Conservation (phyloP, 2,797 vertebrate genomes). For the Paramormyrops hopkinsi region DNA sequence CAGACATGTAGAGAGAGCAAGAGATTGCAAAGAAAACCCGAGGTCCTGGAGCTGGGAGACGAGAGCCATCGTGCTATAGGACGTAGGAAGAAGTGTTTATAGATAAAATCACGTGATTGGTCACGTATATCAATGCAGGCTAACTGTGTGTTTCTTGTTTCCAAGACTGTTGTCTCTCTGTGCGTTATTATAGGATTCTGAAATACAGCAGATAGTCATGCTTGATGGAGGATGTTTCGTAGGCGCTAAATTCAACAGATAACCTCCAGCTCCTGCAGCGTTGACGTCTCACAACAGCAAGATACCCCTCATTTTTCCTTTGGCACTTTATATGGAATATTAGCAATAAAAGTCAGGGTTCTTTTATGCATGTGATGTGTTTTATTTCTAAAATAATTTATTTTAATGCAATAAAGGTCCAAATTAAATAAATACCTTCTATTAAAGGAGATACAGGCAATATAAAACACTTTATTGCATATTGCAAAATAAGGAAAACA, state of each 20-base stretch:
- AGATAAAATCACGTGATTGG: neutral
- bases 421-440: neutral
- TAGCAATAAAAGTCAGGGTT: neutral
- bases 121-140: neutral
- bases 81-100: neutral
- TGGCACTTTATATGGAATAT: neutral
- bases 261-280: neutral
- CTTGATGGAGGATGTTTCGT: neutral
- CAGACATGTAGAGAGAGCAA: neutral
- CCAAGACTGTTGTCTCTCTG: neutral
- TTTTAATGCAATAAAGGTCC: neutral
- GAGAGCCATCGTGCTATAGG: neutral
- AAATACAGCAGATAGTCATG: neutral
- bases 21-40: neutral
- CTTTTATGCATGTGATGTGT: neutral
- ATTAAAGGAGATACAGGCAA: neutral
- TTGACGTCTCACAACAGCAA: neutral
- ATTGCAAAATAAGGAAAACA: neutral
- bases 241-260: neutral
- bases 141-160: neutral
- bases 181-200: neutral
- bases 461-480: neutral
- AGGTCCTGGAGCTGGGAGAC: neutral
- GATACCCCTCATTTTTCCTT: neutral
- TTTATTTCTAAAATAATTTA: constrained; percentile 4